Percentiles rank a stretch among this genome's conserved stretches.
Evolutionary conservation across 2,113 vertebrate species (phyloP).

Genomic region (Orycteropus afer): DNA sequence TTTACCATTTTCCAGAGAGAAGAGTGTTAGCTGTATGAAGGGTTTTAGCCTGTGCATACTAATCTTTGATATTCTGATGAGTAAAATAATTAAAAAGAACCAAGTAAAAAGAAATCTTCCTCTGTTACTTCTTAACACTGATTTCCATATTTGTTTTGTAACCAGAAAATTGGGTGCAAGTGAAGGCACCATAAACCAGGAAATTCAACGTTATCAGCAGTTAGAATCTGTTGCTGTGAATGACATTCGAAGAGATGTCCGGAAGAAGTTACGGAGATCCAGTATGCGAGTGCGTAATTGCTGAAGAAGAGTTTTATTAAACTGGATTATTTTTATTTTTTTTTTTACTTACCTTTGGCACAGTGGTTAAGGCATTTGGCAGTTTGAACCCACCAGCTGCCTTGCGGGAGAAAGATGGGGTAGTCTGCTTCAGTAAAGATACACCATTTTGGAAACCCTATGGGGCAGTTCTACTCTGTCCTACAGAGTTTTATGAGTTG

Average conservation of each 20-base stretch:
- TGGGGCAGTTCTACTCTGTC: no score
- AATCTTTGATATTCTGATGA: conserved; percentile 23
- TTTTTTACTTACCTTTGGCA: not conserved
- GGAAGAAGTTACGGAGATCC: conserved; percentile 96
- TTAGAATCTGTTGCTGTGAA: conserved; percentile 98
- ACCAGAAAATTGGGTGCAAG: conserved; percentile 97
- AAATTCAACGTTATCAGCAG: conserved; percentile 98
- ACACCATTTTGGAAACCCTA: no score
- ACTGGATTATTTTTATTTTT: not conserved
- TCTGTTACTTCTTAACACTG: not conserved
- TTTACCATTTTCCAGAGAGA: not conserved
- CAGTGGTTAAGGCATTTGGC: no score
- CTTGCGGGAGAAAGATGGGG: no score
- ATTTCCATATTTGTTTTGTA: conserved; percentile 46
- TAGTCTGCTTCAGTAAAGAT: no score
- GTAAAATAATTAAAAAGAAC: not conserved
- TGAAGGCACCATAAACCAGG: conserved; percentile 99
- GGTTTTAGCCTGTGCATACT: not conserved
- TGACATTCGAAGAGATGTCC: conserved; percentile 96
- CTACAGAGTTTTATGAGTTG: no score
- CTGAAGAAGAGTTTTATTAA: not conserved
- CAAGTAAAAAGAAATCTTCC: not conserved
- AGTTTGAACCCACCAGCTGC: no score
- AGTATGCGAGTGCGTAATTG: conserved; percentile 94
- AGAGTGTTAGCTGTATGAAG: not conserved